Percentiles rank a stretch among this genome's conserved stretches.
Evolutionary conservation across 2,113 vertebrate species (phyloP).

Genomic region (Mus musculus): GRCm39 chr13:58589501-58590000

Average conservation of each 20-base stretch:
- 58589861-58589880: not conserved
- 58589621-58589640: accelerated
- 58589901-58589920: not conserved
- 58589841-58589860: not conserved
- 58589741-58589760: not conserved
- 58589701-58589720: not conserved
- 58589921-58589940: not conserved
- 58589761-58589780: not conserved
- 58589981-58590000: not conserved
- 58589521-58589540: not conserved
- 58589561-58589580: not conserved
- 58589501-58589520: not conserved
- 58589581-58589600: not conserved
- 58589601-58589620: not conserved
- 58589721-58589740: not conserved
- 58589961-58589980: not conserved
- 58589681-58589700: not conserved
- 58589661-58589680: not conserved
- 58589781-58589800: not conserved
- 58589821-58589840: not conserved
- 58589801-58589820: not conserved
- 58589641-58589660: not conserved
- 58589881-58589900: not conserved
- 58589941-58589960: no score
- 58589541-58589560: not conserved